Percentiles rank a stretch among this genome's conserved stretches.
Evolutionary conservation across 2,113 vertebrate genomes (phyloP).

Genomic region (Mormyrus iriodes): DNA sequence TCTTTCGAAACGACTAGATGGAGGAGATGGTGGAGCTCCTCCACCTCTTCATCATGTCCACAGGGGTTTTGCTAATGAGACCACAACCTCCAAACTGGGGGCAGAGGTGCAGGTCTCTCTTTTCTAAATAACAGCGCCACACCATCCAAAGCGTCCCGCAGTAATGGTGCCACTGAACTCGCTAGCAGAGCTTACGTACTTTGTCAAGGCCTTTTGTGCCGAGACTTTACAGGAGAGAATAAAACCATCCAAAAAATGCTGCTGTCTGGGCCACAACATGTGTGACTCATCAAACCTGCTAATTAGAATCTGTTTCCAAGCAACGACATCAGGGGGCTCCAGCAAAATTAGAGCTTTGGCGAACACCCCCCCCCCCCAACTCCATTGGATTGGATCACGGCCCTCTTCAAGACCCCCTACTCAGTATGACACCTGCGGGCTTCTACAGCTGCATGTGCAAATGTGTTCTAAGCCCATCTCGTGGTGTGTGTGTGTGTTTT

Average conservation of each 20-base stretch:
- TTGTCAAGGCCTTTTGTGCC: background rate
- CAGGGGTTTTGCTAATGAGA: background rate
- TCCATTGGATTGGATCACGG: conserved; percentile 18
- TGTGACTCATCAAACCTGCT: conserved; percentile 38
- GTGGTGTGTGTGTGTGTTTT: background rate
- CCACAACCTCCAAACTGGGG: background rate
- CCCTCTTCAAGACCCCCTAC: conserved; percentile 27
- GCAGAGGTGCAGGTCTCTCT: background rate
- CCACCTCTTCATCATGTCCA: background rate
- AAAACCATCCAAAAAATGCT: background rate
- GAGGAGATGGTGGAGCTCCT: background rate
- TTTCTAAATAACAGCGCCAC: background rate
- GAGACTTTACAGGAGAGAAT: conserved; percentile 3
- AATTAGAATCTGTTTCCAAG: conserved; percentile 45
- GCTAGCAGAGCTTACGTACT: background rate
- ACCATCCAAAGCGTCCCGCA: background rate
- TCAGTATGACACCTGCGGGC: conserved; percentile 32
- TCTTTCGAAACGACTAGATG: background rate
- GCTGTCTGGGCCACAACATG: background rate
- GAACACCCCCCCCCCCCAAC: conserved; percentile 15
- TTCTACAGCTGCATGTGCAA: conserved; percentile 30
- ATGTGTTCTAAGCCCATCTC: background rate
- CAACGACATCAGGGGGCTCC: conserved; percentile 34
- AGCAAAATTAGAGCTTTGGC: conserved; percentile 34
- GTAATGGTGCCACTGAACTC: background rate